Evolutionary conservation across 2,888 invertebrate genomes (phyloP).

Genomic region (Acanthosoma haemorrhoidale): DNA sequence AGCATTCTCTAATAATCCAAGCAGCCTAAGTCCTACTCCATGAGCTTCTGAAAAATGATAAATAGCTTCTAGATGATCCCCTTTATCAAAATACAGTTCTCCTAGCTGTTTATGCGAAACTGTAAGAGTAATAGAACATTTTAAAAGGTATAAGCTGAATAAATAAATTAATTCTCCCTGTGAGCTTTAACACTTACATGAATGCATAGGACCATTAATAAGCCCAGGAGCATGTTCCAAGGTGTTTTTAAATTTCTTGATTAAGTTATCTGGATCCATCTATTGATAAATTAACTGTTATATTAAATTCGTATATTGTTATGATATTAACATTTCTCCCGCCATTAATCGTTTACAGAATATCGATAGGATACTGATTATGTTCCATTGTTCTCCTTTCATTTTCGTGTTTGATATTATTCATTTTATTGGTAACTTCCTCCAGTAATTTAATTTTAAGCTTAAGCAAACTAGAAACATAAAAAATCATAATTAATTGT

Average conservation of each 20-base stretch:
- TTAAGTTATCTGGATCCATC: neutral
- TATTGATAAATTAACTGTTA: neutral
- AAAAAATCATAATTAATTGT: too few relatives aligned
- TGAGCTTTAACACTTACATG: neutral
- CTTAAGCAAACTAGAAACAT: too few relatives aligned
- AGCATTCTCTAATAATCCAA: neutral
- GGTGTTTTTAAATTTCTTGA: neutral
- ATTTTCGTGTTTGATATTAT: too few relatives aligned
- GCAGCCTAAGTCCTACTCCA: constrained; percentile 20
- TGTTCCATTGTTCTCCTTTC: too few relatives aligned
- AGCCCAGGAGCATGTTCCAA: constrained; percentile 2
- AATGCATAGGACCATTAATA: constrained; percentile 9
- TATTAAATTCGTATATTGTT: neutral
- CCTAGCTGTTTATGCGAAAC: constrained; percentile 35
- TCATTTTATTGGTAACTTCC: too few relatives aligned
- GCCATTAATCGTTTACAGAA: neutral
- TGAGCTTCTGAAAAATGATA: constrained; percentile 39
- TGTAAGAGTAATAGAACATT: neutral
- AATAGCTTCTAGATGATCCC: constrained; percentile 35
- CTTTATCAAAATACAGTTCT: constrained; percentile 25
- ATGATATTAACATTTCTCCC: neutral
- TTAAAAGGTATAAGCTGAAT: too few relatives aligned
- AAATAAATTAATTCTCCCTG: neutral
- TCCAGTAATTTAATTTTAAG: too few relatives aligned
- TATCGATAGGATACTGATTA: neutral